A percentile compares a stretch with the other conserved stretches of the same genome.
Conservation (phyloP, 2,113 vertebrate genomes). For the Otocyon megalotis region DNA sequence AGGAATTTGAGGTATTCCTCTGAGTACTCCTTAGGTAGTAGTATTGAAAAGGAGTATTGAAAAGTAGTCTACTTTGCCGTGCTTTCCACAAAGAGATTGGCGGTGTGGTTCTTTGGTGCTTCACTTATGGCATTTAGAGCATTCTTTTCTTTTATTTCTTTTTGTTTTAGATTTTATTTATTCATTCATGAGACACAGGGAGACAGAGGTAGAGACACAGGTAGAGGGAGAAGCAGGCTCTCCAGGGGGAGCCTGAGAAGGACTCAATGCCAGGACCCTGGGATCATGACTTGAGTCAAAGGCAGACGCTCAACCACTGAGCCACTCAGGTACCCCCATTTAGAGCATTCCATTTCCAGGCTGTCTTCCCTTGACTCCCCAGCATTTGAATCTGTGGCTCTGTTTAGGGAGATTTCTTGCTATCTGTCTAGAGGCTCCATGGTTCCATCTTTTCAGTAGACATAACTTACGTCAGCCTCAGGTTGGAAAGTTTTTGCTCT, state of each 20-base stretch:
- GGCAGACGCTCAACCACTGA: no score
- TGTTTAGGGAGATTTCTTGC: neutral
- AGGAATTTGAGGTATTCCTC: neutral
- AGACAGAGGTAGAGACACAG: no score
- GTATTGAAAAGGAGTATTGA: no score
- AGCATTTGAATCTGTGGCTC: neutral
- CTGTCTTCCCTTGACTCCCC: neutral
- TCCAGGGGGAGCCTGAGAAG: no score
- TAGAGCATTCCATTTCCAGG: neutral
- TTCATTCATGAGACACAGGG: no score
- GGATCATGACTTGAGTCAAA: no score
- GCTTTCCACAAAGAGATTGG: neutral
- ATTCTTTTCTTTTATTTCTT: neutral
- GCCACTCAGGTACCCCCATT: no score
- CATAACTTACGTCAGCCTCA: neutral
- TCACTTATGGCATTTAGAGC: neutral
- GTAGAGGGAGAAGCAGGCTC: no score
- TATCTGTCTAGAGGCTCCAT: neutral
- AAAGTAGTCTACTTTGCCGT: neutral
- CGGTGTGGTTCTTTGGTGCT: neutral
- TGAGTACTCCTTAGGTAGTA: neutral
- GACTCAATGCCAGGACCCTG: no score
- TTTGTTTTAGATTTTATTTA: no score
- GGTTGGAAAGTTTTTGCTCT: neutral
- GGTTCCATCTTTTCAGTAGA: neutral